Conservation (phyloP, 1,140 invertebrate species). For the Rhynchophorus ferrugineus region DNA sequence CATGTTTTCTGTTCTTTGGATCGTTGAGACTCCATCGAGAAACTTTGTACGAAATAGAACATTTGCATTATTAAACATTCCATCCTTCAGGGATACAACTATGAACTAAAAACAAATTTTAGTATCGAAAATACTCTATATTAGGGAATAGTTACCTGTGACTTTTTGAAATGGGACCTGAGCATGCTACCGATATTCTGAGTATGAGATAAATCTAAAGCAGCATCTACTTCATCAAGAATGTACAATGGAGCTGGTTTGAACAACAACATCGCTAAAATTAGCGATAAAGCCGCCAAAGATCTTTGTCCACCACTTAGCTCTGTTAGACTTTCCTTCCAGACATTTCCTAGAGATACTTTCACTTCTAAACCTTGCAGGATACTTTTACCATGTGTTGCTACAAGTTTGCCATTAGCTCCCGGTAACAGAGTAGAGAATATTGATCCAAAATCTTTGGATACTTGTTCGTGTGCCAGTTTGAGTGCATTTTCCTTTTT, state of each 20-base stretch:
- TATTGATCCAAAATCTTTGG: slow-evolving; percentile 93
- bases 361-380: slow-evolving; percentile 86
- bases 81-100: slow-evolving; percentile 97
- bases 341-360: slow-evolving; percentile 86
- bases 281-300: slow-evolving; percentile 91
- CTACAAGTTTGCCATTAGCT: slow-evolving; percentile 75
- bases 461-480: slow-evolving; percentile 76
- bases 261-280: slow-evolving; percentile 92
- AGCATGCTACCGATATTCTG: slow-evolving; percentile 98
- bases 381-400: slow-evolving; percentile 65
- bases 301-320: slow-evolving; percentile 95
- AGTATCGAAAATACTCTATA: no score
- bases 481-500: slow-evolving; percentile 78
- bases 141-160: slow-evolving; percentile 65
- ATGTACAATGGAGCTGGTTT: slow-evolving; percentile 98
- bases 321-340: slow-evolving; percentile 95
- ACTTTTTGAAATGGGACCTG: slow-evolving; percentile 86
- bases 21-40: slow-evolving; percentile 89
- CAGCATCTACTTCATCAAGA: slow-evolving; percentile 98
- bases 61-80: slow-evolving; percentile 99
- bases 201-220: slow-evolving; percentile 95
- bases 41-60: slow-evolving; percentile 94
- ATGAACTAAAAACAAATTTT: slow-evolving; percentile 92
- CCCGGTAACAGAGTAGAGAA: slow-evolving; percentile 88
- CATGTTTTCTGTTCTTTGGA: slow-evolving; percentile 56